A percentile compares a stretch with the other conserved stretches of the same genome.
phyloP scores from a whole-genome alignment of 2,888 invertebrate genomes.

The Drosophila borealis region DNA sequence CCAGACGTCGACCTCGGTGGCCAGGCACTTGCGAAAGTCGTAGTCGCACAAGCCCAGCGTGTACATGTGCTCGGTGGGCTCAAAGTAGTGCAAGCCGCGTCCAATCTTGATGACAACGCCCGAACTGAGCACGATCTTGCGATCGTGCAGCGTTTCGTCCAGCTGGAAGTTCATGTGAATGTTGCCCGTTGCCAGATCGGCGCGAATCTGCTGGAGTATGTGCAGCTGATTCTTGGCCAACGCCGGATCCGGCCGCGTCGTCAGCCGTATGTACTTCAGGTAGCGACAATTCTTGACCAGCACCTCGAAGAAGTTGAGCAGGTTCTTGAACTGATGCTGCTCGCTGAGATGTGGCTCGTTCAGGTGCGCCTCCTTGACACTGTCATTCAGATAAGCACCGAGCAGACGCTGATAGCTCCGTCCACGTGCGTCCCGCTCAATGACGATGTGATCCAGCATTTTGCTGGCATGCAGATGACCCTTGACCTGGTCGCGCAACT shows the following conservation, averaged over 20 bases:
- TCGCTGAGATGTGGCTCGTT: slow-evolving; percentile 94
- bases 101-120: slow-evolving; percentile 97
- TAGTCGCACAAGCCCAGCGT: slow-evolving; percentile 90
- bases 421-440: slow-evolving; percentile 90
- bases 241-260: slow-evolving; percentile 87
- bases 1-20: slow-evolving; percentile 92
- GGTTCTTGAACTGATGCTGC: slow-evolving; percentile 93
- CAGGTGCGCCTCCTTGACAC: slow-evolving; percentile 89
- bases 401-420: slow-evolving; percentile 92
- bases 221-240: slow-evolving; percentile 86
- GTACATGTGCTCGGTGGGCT: slow-evolving; percentile 89
- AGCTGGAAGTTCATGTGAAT: slow-evolving; percentile 88
- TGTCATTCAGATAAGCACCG: slow-evolving; percentile 91
- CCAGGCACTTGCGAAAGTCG: slow-evolving; percentile 91
- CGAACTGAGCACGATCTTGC: slow-evolving; percentile 94
- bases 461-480: slow-evolving; percentile 89
- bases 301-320: slow-evolving; percentile 92
- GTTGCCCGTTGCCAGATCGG: slow-evolving; percentile 87
- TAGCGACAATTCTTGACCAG: slow-evolving; percentile 89
- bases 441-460: slow-evolving; percentile 90
- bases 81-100: slow-evolving; percentile 94
- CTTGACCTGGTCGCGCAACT: slow-evolving; percentile 89
- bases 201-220: slow-evolving; percentile 87
- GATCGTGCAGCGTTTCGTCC: slow-evolving; percentile 92
- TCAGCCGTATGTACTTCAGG: slow-evolving; percentile 87